Evolutionary conservation across 1,140 invertebrate species (phyloP).

Genomic region (Phenacoccus solenopsis): DNA sequence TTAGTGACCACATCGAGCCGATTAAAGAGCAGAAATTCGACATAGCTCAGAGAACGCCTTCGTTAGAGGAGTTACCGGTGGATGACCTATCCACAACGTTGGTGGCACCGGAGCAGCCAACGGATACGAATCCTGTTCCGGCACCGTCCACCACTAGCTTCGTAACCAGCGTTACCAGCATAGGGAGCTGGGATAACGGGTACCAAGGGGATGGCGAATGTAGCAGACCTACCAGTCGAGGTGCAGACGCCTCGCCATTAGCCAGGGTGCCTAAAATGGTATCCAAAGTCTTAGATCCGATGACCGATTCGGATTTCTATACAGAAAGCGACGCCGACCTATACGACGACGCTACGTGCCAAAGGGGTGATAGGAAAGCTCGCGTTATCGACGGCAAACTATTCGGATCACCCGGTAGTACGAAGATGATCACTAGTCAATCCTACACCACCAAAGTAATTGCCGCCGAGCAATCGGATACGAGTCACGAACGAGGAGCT

Average conservation of each 20-base stretch:
- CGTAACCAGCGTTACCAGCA: slow-evolving; percentile 69
- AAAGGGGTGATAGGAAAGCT: slow-evolving; percentile 50
- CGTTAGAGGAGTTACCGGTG: slow-evolving; percentile 63
- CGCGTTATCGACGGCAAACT: slow-evolving; percentile 72
- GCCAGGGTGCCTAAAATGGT: slow-evolving; percentile 24
- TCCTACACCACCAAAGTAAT: neutral
- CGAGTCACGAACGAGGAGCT: slow-evolving; percentile 29
- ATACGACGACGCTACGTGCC: slow-evolving; percentile 44
- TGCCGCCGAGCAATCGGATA: neutral
- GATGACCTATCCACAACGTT: slow-evolving; percentile 41
- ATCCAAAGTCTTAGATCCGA: slow-evolving; percentile 45
- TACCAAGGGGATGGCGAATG: slow-evolving; percentile 74
- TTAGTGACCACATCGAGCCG: neutral
- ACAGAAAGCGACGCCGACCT: slow-evolving; percentile 73
- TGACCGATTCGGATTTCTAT: slow-evolving; percentile 81
- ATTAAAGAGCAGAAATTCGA: neutral
- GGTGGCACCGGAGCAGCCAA: slow-evolving; percentile 26
- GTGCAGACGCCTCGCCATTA: slow-evolving; percentile 30
- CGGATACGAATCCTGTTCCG: slow-evolving; percentile 34
- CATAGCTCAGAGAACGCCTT: slow-evolving; percentile 46
- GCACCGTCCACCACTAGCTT: slow-evolving; percentile 49
- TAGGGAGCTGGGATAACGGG: slow-evolving; percentile 69
- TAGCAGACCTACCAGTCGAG: slow-evolving; percentile 50
- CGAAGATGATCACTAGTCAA: slow-evolving; percentile 27
- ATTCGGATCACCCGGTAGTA: slow-evolving; percentile 40